Evolutionary conservation across 2,113 vertebrate species (phyloP).

Genomic region (Nothoprocta perdicaria): DNA sequence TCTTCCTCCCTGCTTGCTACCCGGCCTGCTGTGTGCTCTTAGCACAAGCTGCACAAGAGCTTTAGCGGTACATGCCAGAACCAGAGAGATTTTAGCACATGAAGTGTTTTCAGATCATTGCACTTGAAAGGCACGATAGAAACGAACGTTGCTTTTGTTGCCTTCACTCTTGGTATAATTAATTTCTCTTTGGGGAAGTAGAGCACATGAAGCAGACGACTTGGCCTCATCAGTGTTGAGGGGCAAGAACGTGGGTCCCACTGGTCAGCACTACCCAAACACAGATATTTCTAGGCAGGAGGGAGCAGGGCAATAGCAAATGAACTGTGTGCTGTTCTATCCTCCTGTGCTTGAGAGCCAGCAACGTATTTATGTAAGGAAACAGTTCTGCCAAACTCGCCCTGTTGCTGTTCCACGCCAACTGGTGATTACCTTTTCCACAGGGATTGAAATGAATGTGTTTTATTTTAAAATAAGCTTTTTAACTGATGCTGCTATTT

Average conservation of each 20-base stretch:
- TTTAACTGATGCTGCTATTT: conserved; percentile 59
- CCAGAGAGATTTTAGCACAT: neutral
- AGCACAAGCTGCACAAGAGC: neutral
- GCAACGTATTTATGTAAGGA: conserved; percentile 63
- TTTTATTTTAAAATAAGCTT: conserved; percentile 65
- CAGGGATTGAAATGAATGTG: conserved; percentile 61
- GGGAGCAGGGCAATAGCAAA: conserved; percentile 44
- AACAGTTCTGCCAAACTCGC: conserved; percentile 67
- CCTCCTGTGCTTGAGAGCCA: conserved; percentile 43
- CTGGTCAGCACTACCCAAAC: conserved; percentile 30
- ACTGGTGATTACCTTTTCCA: conserved; percentile 65
- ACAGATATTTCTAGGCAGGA: conserved; percentile 46
- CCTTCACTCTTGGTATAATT: conserved; percentile 28
- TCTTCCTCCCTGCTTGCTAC: neutral
- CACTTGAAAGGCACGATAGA: neutral
- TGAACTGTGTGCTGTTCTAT: conserved; percentile 39
- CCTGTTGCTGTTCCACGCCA: conserved; percentile 54
- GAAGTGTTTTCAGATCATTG: neutral
- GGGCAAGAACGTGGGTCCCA: conserved; percentile 1
- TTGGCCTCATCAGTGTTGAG: neutral
- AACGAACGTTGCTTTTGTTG: conserved; percentile 15
- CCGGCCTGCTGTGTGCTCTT: neutral
- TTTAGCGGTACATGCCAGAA: neutral
- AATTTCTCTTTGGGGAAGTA: conserved; percentile 46
- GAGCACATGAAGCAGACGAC: neutral